Conservation (phyloP, 2,797 vertebrate species). For the Naso thynnoides region DNA sequence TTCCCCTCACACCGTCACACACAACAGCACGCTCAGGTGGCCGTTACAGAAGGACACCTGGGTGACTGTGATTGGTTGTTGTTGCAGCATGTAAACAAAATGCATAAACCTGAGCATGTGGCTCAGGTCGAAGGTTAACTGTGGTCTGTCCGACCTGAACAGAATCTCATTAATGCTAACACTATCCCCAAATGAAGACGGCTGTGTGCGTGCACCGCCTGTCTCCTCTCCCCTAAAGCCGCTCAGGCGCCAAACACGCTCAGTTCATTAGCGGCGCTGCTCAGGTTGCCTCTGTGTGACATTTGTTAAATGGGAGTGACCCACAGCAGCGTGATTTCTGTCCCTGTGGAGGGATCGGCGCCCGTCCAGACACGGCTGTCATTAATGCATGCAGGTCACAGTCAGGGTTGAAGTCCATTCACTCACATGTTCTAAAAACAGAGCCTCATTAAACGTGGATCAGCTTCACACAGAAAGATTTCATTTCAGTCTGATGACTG, state of each 20-base stretch:
- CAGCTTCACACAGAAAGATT: conserved; percentile 60
- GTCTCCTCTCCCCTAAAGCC: conserved; percentile 30
- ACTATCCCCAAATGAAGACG: conserved; percentile 53
- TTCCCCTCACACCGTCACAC: no score
- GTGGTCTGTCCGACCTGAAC: conserved; percentile 44
- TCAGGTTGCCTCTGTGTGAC: conserved; percentile 59
- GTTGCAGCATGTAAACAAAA: background rate
- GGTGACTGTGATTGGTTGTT: no score
- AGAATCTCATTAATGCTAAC: conserved; percentile 51
- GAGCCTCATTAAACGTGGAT: conserved; percentile 73
- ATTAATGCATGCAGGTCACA: conserved; percentile 63
- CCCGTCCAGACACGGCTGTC: conserved; percentile 57
- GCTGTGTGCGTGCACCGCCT: conserved; percentile 30
- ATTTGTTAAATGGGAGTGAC: conserved; percentile 75
- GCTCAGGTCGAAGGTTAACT: conserved; percentile 18
- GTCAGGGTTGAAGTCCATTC: conserved; percentile 45
- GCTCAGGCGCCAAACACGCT: conserved; percentile 49
- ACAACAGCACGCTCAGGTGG: no score
- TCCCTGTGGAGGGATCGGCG: conserved; percentile 45
- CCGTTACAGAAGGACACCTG: no score
- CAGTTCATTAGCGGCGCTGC: conserved; percentile 69
- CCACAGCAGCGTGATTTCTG: conserved; percentile 39
- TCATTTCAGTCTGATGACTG: conserved; percentile 64
- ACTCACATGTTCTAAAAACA: conserved; percentile 50
- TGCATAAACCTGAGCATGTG: background rate